Evolutionary conservation across 23 tunicate genomes (phyloP), one percentile per base, ranked within the genome.

Genomic region (Trididemnum miniatum): DNA sequence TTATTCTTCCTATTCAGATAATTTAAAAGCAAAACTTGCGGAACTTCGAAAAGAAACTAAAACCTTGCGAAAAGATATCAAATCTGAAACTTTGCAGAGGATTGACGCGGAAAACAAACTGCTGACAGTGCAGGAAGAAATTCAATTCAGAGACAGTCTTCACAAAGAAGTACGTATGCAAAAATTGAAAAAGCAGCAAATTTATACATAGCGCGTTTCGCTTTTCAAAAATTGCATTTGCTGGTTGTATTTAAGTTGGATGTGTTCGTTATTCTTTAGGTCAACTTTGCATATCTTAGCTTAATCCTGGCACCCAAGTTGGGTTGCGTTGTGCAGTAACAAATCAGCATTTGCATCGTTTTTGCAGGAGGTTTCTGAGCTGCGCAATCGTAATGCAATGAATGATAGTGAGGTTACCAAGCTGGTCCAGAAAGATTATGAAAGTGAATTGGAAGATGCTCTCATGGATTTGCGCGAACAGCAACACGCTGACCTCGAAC

Each of bases 91-190:
- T 71, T 26, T 91, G 65, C 84, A 67, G 35, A 67, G 97, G 69
- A 85, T 91, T 24, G 91, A 91, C 38, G 80, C 76, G 86, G 91
- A 91, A 82, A 91, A 91, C 63, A 91, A 86, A 78, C 57, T 91
- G 30, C 97, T 86, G 69, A 86, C 97, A 51, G 49, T 81, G 27
- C 54, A 65, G 30, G 97, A 91, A 59, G 97, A 91, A 20, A 65
- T 91, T 24, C 81, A 65, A 30, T 91, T 91, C 57, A 91, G 86
- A 59, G 91, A 91, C 54, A 77, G 86, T 26, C 51, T 91, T 32
- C 78, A 80, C 38, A 66, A 79, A 63, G 88, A 91, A 85, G 97
- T 91, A 9, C 34, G 65, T 31, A 31, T 12, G 29, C n/a, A n/a
- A n/a, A n/a, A n/a, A n/a, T n/a, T n/a, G n/a, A n/a, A n/a, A n/a